Conservation (phyloP, 1,140 invertebrate genomes). For the Planococcus citri region DNA sequence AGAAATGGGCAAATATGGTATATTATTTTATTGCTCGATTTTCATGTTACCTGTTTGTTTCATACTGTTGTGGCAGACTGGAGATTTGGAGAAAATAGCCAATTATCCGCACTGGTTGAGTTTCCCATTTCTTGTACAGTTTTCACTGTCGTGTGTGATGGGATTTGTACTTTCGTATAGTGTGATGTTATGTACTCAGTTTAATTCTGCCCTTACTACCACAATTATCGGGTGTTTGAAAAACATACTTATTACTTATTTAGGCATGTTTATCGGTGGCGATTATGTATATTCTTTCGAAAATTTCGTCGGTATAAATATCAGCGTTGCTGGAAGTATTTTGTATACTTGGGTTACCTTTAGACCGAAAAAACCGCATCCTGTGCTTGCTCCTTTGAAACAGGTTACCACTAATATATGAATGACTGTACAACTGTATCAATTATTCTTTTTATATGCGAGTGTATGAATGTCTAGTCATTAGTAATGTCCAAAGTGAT, state of each 20-base stretch:
- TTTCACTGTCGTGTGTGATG: slow-evolving; percentile 86
- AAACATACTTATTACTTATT: slow-evolving; percentile 78
- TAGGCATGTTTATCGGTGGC: slow-evolving; percentile 94
- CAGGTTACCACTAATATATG: slow-evolving; percentile 8
- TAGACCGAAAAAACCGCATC: slow-evolving; percentile 30
- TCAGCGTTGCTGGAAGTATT: slow-evolving; percentile 72
- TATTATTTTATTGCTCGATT: slow-evolving; percentile 93
- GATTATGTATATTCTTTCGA: slow-evolving; percentile 89
- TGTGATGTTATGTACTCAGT: slow-evolving; percentile 85
- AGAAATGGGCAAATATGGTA: slow-evolving; percentile 89
- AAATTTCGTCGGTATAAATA: slow-evolving; percentile 90
- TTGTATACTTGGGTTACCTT: slow-evolving; percentile 70
- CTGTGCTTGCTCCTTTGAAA: neutral
- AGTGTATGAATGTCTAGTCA: neutral
- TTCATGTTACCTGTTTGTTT: slow-evolving; percentile 84
- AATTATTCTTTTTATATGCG: neutral
- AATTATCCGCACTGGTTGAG: slow-evolving; percentile 62
- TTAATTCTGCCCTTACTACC: slow-evolving; percentile 97
- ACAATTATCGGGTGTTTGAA: slow-evolving; percentile 97
- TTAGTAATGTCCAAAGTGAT: neutral
- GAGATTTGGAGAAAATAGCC: slow-evolving; percentile 57
- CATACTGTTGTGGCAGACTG: slow-evolving; percentile 57
- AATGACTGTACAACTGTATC: neutral
- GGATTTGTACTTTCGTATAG: slow-evolving; percentile 92
- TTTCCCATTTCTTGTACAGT: slow-evolving; percentile 65